These are phyloP conservation scores for Aviceda subcristata DNA, from an alignment of 2,113 vertebrate genomes.

Conservation along the genomic window DNA sequence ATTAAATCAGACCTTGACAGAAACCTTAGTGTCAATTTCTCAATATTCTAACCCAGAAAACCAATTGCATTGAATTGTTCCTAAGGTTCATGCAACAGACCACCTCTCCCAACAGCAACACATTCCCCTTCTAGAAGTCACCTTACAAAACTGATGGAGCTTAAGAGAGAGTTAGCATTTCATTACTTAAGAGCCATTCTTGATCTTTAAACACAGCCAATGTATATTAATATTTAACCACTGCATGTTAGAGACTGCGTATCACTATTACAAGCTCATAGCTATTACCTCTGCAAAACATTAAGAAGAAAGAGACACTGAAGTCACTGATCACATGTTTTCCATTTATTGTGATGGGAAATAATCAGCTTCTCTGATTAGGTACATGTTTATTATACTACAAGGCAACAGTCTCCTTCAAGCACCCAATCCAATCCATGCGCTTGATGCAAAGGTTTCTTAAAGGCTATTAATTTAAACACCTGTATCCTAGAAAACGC, in stretches of 20 bases:
- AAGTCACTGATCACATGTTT: constrained; percentile 22
- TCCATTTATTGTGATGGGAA: constrained; percentile 18
- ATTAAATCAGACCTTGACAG: constrained; percentile 9
- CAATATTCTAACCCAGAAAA: background rate
- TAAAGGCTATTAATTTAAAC: background rate
- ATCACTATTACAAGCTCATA: constrained; percentile 4
- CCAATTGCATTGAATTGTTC: background rate
- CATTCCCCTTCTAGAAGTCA: background rate
- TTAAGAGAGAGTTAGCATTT: background rate
- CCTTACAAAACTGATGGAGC: background rate
- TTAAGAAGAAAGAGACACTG: background rate
- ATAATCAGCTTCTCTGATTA: constrained; percentile 41
- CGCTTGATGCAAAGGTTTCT: background rate
- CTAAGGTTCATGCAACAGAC: background rate
- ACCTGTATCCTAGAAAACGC: background rate
- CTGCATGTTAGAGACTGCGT: background rate
- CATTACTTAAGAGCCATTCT: constrained; percentile 19
- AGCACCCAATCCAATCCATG: background rate
- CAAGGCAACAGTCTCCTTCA: background rate
- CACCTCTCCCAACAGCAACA: background rate
- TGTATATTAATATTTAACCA: constrained; percentile 62
- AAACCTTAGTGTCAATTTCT: background rate
- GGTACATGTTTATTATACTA: background rate
- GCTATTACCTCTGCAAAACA: constrained; percentile 8
- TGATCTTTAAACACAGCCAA: constrained; percentile 37